Evolutionary conservation across 2,797 vertebrate genomes (phyloP).

Genomic region (Catamblyrhynchus diadema): DNA sequence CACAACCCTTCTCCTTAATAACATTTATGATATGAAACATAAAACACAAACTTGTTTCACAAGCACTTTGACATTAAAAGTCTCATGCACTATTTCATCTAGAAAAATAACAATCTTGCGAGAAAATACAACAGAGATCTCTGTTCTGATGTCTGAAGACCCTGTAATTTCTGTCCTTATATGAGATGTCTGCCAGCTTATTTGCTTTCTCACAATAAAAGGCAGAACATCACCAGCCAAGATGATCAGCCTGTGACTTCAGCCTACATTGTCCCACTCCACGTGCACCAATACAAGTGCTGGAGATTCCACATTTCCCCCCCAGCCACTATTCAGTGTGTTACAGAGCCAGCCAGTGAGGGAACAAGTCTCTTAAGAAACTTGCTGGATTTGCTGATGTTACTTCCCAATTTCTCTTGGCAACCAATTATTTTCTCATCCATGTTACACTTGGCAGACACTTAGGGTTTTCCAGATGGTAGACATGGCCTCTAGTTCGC

Average conservation of each 20-base stretch:
- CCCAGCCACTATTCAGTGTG: background rate
- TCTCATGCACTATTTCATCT: background rate
- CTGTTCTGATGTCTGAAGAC: background rate
- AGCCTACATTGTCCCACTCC: background rate
- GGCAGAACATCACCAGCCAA: background rate
- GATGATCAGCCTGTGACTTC: background rate
- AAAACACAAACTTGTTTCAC: background rate
- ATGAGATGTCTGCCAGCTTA: background rate
- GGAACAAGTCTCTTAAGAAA: background rate
- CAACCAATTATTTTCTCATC: slow-evolving; percentile 24
- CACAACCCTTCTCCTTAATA: background rate
- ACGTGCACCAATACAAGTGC: fast-evolving
- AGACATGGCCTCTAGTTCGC: background rate
- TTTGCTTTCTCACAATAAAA: background rate
- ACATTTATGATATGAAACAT: background rate
- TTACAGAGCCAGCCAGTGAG: background rate
- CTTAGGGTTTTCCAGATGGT: background rate
- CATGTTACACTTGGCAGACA: background rate
- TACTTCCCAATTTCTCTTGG: slow-evolving; percentile 2
- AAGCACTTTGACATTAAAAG: background rate
- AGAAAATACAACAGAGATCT: background rate
- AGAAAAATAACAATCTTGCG: background rate
- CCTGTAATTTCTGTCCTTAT: background rate
- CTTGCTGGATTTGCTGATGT: background rate
- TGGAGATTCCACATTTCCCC: background rate